A percentile compares a stretch with the other conserved stretches of the same genome.
These are phyloP conservation scores for Caenorhabditis zanzibari DNA, from an alignment of 2,888 invertebrate genomes.

Conservation along the genomic window DNA sequence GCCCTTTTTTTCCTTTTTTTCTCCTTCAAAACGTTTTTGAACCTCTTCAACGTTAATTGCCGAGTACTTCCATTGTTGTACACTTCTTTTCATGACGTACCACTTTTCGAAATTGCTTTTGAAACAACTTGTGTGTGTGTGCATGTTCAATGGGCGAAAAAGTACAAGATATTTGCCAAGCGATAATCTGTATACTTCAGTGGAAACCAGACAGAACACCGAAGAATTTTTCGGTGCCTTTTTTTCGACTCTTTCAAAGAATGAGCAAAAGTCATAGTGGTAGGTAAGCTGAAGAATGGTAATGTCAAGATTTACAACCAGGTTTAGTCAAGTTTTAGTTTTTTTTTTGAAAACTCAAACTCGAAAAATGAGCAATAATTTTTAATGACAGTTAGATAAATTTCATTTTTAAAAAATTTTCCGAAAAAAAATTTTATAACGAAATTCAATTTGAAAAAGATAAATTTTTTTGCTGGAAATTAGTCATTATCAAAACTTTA, in stretches of 20 bases:
- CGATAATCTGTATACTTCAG: conserved; percentile 50
- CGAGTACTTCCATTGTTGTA: conserved; percentile 23
- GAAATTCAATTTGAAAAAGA: too few relatives aligned
- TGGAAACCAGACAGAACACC: conserved; percentile 34
- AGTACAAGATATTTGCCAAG: conserved; percentile 45
- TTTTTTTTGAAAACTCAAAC: too few relatives aligned
- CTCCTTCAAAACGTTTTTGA: conserved; percentile 24
- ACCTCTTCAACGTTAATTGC: conserved; percentile 37
- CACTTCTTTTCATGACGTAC: conserved; percentile 11
- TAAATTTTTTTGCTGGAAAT: too few relatives aligned
- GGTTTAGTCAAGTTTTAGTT: too few relatives aligned
- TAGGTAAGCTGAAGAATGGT: not conserved
- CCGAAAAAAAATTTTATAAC: too few relatives aligned
- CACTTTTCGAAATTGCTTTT: conserved; percentile 26
- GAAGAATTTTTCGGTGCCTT: not conserved
- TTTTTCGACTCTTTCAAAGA: conserved; percentile 4
- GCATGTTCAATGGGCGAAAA: conserved; percentile 20
- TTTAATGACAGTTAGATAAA: too few relatives aligned
- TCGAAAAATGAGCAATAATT: too few relatives aligned
- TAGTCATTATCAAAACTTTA: too few relatives aligned
- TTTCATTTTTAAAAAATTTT: too few relatives aligned
- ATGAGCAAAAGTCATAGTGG: conserved; percentile 20
- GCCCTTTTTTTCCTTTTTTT: not conserved
- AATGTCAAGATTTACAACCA: too few relatives aligned
- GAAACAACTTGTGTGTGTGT: not conserved